Evolutionary conservation across 2,888 invertebrate species (phyloP).

Genomic region (Acrobasis consociella): DNA sequence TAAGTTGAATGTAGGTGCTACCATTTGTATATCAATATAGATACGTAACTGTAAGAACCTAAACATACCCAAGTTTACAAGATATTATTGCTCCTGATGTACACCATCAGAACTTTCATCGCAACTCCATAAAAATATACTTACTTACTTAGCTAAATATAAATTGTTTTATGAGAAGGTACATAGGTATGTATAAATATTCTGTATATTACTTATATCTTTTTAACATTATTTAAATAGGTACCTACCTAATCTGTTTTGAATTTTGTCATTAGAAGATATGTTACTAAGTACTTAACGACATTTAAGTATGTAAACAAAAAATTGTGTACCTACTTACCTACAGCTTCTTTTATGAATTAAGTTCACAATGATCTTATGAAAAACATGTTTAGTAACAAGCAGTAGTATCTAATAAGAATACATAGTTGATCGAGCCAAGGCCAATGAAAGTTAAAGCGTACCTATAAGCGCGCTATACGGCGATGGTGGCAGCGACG

Average conservation of each 20-base stretch:
- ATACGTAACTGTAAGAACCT: not conserved
- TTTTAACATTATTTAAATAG: no score
- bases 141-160: no score
- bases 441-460: conserved; percentile 15
- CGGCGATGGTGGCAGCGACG: conserved; percentile 69
- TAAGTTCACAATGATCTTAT: no score
- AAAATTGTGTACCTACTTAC: not conserved
- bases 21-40: not conserved
- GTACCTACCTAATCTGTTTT: no score
- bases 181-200: no score
- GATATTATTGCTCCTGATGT: no score
- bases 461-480: conserved; percentile 76
- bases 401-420: not conserved
- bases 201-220: no score
- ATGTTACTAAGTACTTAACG: not conserved
- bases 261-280: not conserved
- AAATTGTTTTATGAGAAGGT: no score
- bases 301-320: not conserved
- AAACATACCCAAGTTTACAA: no score
- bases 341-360: not conserved
- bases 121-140: no score
- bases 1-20: not conserved
- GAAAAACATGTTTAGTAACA: not conserved
- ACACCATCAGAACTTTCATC: no score
- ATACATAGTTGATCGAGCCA: not conserved